Evolutionary conservation across 2,113 vertebrate genomes (phyloP), one percentile per base, ranked within the genome.

Genomic region (Myocastor coypus): DNA sequence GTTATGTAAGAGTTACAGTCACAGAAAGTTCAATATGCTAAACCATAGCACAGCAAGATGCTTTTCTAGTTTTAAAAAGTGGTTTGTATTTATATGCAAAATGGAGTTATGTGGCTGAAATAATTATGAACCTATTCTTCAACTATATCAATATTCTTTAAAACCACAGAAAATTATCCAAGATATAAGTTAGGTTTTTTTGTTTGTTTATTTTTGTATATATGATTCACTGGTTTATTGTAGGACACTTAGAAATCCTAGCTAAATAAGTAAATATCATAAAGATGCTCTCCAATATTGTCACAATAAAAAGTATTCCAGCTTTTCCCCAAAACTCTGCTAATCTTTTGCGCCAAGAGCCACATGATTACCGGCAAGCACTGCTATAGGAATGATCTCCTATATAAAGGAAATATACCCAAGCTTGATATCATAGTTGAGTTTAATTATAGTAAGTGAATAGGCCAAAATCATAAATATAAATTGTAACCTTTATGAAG

Each of bases 401-500:
- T 57, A 30, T 20, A n/a, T 78, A 42, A 84, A 73, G 34, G 24
- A 83, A 8, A 50, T 46, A 46, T 26, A 7, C 89, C 2, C 24
- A 91, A 87, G 40, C 16, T 90, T 40, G 24, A 17, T 86, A 26
- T 94, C n/a, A n/a, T n/a, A 50, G 87, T 87, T 87, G 40, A 22
- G 55, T 55, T 89, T 55, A 71, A 20, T 83, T 87, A 87, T 46
- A 61, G 3, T 83, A 84, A 81, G 7, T 28, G 94, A 86, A 69
- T 75, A 77, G 50, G 50, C 69, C 46, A 66, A 59, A 83, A 40
- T 61, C 30, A 37, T 52, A 61, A 75, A 73, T 88, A 84, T 81
- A 96, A 73, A 91, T 34, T 85, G 89, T 12, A 22, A n/a, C 83
- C 12, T 59, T 78, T 94, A 83, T 87, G 16, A 78, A 94, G 92